Conservation (phyloP, 2,797 vertebrate genomes). For the Ptychadena robeensis region DNA sequence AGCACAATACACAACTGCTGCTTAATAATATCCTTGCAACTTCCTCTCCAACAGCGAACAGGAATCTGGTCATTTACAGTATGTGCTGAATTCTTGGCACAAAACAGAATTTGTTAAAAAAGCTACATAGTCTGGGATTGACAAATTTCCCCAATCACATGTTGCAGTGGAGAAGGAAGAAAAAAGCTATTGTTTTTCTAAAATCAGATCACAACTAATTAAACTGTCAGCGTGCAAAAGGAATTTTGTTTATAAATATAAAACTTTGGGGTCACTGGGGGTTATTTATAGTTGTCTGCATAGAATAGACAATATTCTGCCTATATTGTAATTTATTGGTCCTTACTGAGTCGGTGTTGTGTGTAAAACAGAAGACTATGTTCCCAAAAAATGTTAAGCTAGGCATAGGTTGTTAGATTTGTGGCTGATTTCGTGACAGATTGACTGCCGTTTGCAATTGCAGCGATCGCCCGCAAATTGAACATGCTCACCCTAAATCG, state of each 20-base stretch:
- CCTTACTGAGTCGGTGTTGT: background rate
- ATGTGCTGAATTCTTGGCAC: constrained; percentile 9
- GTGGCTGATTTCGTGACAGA: too few species aligned
- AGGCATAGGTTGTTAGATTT: too few species aligned
- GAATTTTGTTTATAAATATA: background rate
- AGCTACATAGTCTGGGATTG: background rate
- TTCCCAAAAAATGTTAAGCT: too few species aligned
- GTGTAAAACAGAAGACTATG: background rate
- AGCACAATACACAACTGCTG: constrained; percentile 32
- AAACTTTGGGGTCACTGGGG: background rate
- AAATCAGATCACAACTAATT: background rate
- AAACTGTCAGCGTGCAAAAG: background rate
- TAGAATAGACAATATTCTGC: background rate
- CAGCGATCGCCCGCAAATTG: too few species aligned
- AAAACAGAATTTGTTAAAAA: background rate
- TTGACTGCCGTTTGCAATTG: too few species aligned
- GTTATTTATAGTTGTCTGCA: background rate
- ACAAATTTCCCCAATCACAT: background rate
- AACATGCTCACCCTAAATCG: too few species aligned
- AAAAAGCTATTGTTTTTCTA: background rate
- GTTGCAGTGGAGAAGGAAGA: background rate
- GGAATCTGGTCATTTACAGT: constrained; percentile 12
- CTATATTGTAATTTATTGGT: background rate
- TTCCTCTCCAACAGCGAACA: constrained; percentile 24
- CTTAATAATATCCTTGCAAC: constrained; percentile 19